Conservation (phyloP, 2,113 vertebrate species). For the Platysteira castanea region DNA sequence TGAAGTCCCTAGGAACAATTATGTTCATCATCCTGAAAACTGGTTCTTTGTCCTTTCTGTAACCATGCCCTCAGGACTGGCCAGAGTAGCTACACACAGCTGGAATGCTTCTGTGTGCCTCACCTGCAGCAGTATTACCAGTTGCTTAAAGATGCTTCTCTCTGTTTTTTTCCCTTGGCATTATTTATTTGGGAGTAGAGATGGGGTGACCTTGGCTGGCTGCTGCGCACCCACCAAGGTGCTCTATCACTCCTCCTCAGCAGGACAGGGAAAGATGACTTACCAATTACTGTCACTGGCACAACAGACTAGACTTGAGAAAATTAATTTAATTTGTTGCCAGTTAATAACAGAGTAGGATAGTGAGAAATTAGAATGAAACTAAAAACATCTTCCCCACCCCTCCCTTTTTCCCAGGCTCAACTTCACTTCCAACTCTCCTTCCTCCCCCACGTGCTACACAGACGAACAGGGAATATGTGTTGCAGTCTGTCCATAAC, state of each 20-base stretch:
- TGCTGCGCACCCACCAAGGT: neutral
- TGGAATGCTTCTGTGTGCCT: neutral
- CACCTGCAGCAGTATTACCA: neutral
- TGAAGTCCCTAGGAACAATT: neutral
- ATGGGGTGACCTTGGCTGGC: neutral
- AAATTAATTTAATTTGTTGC: neutral
- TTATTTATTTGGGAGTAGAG: neutral
- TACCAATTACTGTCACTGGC: neutral
- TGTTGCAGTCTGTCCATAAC: neutral
- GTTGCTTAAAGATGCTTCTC: neutral
- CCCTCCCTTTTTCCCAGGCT: neutral
- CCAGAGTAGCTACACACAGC: neutral
- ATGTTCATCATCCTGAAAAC: neutral
- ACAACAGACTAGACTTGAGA: neutral
- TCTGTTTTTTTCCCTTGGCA: neutral
- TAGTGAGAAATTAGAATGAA: neutral
- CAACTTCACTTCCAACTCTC: neutral
- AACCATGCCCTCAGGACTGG: neutral
- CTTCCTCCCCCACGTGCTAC: accelerated
- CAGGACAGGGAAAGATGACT: neutral
- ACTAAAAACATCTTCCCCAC: neutral
- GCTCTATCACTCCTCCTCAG: neutral
- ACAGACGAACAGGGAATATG: neutral
- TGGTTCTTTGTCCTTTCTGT: neutral
- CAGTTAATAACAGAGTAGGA: neutral